Percentiles rank a stretch among this genome's conserved stretches.
Evolutionary conservation across 2,113 vertebrate genomes (phyloP).

Genomic region (Thamnophis sirtalis): DNA sequence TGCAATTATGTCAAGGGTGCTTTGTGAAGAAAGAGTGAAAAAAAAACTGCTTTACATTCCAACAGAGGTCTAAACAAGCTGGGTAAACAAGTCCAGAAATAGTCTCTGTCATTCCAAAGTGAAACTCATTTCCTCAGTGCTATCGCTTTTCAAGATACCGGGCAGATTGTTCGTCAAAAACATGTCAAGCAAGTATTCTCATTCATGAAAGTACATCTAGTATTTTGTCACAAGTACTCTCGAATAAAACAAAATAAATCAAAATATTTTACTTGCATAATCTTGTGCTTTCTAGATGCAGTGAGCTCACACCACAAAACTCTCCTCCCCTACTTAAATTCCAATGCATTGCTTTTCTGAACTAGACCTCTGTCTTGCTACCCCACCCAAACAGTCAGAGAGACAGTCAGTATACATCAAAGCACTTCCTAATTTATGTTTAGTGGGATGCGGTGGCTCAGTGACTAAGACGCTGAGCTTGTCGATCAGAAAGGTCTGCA

Average conservation of each 20-base stretch:
- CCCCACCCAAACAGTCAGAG: background rate
- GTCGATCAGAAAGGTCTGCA: too few species aligned
- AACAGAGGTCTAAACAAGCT: conserved; percentile 42
- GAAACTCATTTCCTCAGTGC: conserved; percentile 35
- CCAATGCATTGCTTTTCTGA: conserved; percentile 25
- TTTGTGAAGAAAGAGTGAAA: conserved; percentile 18
- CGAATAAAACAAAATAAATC: conserved; percentile 1
- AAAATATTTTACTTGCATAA: background rate
- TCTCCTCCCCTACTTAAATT: background rate
- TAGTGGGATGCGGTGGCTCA: too few species aligned
- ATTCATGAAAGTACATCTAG: conserved; percentile 1
- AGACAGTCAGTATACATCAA: background rate
- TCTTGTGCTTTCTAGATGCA: background rate
- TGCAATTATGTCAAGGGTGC: conserved; percentile 43
- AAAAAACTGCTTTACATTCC: conserved; percentile 32
- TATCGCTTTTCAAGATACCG: conserved; percentile 15
- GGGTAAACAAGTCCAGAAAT: conserved; percentile 24
- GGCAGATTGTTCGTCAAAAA: conserved; percentile 5
- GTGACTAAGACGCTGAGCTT: too few species aligned
- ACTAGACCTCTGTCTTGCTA: background rate
- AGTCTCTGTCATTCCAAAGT: conserved; percentile 38
- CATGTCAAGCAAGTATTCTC: background rate
- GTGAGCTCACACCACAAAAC: background rate
- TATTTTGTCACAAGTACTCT: background rate
- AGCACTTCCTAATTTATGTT: background rate